Conservation (phyloP, 2,888 invertebrate genomes). For the Hirudinaria manillensis region DNA sequence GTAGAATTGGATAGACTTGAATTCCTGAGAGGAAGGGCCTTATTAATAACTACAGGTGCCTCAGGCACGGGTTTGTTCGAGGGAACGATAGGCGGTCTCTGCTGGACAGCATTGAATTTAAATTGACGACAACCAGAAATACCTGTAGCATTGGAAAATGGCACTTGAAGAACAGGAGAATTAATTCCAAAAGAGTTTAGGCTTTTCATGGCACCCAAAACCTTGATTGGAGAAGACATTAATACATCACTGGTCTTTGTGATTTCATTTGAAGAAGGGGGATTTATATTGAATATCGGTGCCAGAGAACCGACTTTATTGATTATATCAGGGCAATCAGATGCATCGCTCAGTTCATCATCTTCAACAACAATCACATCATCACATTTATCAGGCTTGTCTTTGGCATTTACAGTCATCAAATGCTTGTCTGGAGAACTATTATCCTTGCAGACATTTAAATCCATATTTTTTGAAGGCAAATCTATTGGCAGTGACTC, state of each 20-base stretch:
- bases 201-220: not conserved
- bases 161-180: not conserved
- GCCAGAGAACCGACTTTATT: not conserved
- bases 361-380: constrained; percentile 11
- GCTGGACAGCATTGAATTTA: not conserved
- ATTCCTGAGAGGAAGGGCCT: too few relatives aligned
- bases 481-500: too few relatives aligned
- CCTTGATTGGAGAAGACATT: not conserved
- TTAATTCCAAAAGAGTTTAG: not conserved
- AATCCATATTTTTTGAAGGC: too few relatives aligned
- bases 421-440: too few relatives aligned
- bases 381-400: too few relatives aligned
- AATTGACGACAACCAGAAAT: constrained; percentile 10
- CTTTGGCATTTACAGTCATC: too few relatives aligned
- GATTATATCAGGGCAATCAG: constrained; percentile 5
- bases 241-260: not conserved
- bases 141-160: constrained; percentile 7
- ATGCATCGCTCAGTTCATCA: not conserved
- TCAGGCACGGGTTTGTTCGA: too few relatives aligned
- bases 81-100: too few relatives aligned
- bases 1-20: too few relatives aligned
- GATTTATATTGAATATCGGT: not conserved
- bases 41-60: too few relatives aligned
- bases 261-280: not conserved
- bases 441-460: too few relatives aligned